Evolutionary conservation across 2,113 vertebrate species (phyloP), one percentile per base, ranked within the genome.

Genomic region (Sylvietta virens): DNA sequence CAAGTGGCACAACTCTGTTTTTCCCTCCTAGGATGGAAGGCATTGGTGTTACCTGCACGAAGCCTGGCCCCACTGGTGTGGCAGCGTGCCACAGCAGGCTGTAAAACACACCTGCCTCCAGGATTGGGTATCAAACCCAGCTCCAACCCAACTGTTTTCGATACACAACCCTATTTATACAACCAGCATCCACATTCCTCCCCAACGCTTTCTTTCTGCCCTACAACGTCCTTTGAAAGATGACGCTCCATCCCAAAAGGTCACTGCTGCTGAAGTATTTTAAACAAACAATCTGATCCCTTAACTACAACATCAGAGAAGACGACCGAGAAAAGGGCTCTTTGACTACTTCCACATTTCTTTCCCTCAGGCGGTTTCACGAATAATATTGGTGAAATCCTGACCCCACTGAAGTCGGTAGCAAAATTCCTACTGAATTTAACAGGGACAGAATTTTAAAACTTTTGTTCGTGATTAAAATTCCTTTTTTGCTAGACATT

Each of bases 361-460:
- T 70, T 76, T 85, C 91, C 86, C 85, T 78, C 10, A 57, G 79
- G 92, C n/a, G 0, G 31, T 88, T 92, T 72, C 53, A 72, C 5
- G 0, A 89, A 50, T 39, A 73, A 50, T 71, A 80, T 13, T 53
- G 72, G 76, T 44, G 74, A 97, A 96, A 96, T 80, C 66, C 62
- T 66, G 87, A 80, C 67, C 81, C 47, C 35, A 17, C 0, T 66
- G 76, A 83, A 90, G 82, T 64, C 5, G 0, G 86, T 81, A 94
- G 86, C 88, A 91, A 42, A 94, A 93, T 58, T 96, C 81, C 81
- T 79, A 87, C 71, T 40, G 74, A 92, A 78, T 67, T 97, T 80
- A 90, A 78, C 65, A 56, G 44, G 71, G 37, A 37, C 81, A 57
- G 69, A 86, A 96, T 94, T 92, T 89, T 76, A 76, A 31, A 81